Evolutionary conservation across 2,797 vertebrate genomes (phyloP).

Genomic region (Melanotaenia nigrans): DNA sequence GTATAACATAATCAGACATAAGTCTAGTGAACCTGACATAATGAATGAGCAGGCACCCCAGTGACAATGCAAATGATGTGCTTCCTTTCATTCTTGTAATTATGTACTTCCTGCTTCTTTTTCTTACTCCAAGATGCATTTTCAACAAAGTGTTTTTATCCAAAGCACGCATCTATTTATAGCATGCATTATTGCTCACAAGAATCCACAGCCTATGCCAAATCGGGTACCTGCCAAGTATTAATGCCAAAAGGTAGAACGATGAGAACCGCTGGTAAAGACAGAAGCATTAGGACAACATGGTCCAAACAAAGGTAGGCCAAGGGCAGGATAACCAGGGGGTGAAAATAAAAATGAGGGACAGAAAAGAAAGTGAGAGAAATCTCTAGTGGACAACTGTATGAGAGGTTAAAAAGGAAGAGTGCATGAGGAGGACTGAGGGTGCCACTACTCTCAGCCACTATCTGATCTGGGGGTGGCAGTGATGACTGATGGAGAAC

Average conservation of each 20-base stretch:
- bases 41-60: background rate
- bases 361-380: conserved; percentile 33
- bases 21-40: conserved; percentile 6
- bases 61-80: background rate
- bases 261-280: conserved; percentile 7
- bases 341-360: conserved; percentile 24
- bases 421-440: conserved; percentile 30
- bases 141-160: conserved; percentile 12
- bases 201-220: conserved; percentile 3
- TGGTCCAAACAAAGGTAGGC: conserved; percentile 32
- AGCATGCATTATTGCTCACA: conserved; percentile 4
- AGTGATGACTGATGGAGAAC: conserved; percentile 74
- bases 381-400: conserved; percentile 44
- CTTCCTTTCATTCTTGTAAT: conserved; percentile 23
- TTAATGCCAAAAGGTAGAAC: conserved; percentile 18
- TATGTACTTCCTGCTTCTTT: conserved; percentile 4
- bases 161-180: conserved; percentile 7
- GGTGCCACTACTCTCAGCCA: conserved; percentile 51
- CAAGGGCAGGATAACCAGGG: conserved; percentile 33
- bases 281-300: conserved; percentile 16
- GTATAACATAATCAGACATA: conserved; percentile 33
- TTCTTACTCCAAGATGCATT: conserved; percentile 8
- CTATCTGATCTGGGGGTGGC: conserved; percentile 71
- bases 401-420: conserved; percentile 42
- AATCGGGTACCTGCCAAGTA: conserved; percentile 11